Evolutionary conservation across 2,797 vertebrate genomes (phyloP), one percentile per base, ranked within the genome.

Genomic region (Sarcophilus harrisii): DNA sequence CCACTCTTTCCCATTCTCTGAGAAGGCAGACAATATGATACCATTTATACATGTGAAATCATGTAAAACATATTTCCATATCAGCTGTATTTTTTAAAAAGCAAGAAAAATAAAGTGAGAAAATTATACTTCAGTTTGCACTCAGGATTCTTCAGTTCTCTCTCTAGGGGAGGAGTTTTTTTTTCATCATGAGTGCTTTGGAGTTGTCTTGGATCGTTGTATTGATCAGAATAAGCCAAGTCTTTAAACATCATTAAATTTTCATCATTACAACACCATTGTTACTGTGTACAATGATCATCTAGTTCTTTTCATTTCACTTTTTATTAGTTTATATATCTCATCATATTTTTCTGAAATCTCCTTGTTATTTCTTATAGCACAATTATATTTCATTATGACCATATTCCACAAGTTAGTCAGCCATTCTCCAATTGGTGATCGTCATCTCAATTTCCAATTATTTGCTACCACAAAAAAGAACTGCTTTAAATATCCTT

Each of bases 221-320:
- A 24, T 81, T 38, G 66, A 24, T 45, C 66, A 81, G n/a, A 81
- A 21, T 21, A 73, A 73, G n/a, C 66, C 16, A 73, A 73, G 32
- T 73, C 5, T 73, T 81, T 24, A 16, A n/a, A 38, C 66, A 81
- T 81, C 18, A 24, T 45, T 81, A 24, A 18, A 10, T 38, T 81
- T 18, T 81, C 66, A 38, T 81, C 18, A 81, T 38, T 38, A 24
- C 18, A 38, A 38, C n/a, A 81, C 38, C 66, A 14, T 32, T 66
- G 4, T 66, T n/a, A n/a, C 62, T 66, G 4, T 66, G 4, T 66
- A 66, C n/a, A 81, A 0, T 81, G 21, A 45, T 24, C n/a, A 45
- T 18, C n/a, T 81, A n/a, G 66, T 81, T 81, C n/a, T 81, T 81
- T 73, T 81, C n/a, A 81, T n/a, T 73, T 81, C 66, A 81, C n/a